Evolutionary conservation across 35 echinoderm and acorn worm species (phyloP).

Genomic region (Diadema setosum): DNA sequence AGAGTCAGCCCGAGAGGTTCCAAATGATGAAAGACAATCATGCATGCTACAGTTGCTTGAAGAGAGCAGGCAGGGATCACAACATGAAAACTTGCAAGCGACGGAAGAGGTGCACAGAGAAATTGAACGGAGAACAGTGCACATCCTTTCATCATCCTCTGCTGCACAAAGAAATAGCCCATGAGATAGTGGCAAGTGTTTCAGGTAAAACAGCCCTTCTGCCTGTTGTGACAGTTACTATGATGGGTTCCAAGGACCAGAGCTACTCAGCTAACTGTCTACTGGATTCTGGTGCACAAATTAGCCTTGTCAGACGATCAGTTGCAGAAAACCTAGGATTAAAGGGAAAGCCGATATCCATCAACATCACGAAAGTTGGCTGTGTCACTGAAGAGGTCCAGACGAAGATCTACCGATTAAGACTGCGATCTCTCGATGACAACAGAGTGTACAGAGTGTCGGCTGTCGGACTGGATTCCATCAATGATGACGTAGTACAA

Average conservation of each 20-base stretch:
- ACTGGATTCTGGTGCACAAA: conserved; percentile 45
- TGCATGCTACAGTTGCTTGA: conserved; percentile 46
- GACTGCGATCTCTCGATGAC: neutral
- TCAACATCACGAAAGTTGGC: conserved; percentile 60
- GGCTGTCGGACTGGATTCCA: conserved; percentile 31
- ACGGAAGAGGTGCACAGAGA: neutral
- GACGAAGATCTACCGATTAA: conserved; percentile 39
- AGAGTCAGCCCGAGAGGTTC: neutral
- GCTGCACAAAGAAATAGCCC: neutral
- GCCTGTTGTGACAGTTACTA: too few species aligned
- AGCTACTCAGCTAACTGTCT: neutral
- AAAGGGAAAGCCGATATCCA: conserved; percentile 19
- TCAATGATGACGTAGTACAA: conserved; percentile 22
- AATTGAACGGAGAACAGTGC: neutral
- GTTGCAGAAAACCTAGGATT: conserved; percentile 46
- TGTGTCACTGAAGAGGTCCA: conserved; percentile 45
- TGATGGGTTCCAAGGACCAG: too few species aligned
- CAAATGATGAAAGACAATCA: conserved; percentile 13
- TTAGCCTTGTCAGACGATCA: conserved; percentile 34
- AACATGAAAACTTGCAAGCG: neutral
- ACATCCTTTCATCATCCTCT: neutral
- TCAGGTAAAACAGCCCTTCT: too few species aligned
- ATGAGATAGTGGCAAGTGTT: neutral
- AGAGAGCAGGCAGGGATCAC: conserved; percentile 24
- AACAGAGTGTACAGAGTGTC: neutral